Conservation (phyloP, 2,113 vertebrate genomes). For the Setophaga kirtlandii region DNA sequence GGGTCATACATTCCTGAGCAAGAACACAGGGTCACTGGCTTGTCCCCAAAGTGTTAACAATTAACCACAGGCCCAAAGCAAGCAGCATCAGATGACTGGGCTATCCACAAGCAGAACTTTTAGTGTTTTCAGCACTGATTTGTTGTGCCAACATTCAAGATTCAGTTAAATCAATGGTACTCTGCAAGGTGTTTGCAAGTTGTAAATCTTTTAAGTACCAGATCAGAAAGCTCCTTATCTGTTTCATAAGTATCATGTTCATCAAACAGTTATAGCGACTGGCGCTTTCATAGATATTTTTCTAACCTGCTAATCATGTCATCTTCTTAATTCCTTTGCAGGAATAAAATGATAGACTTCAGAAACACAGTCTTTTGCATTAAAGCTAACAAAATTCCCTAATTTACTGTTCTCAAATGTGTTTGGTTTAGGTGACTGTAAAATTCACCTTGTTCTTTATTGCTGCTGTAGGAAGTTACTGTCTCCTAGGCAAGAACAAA, state of each 20-base stretch:
- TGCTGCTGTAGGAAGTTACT: neutral
- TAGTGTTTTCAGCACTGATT: neutral
- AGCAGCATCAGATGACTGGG: neutral
- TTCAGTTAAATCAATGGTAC: neutral
- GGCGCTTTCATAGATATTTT: neutral
- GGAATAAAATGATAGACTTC: neutral
- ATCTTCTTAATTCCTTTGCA: constrained; percentile 8
- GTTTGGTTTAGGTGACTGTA: neutral
- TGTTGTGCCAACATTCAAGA: neutral
- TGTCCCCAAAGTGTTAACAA: constrained; percentile 30
- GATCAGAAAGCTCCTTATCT: constrained; percentile 34
- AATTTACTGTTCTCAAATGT: neutral
- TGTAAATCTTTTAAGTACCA: neutral
- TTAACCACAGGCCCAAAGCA: neutral
- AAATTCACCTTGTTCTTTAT: neutral
- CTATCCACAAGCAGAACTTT: neutral
- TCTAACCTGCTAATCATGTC: neutral
- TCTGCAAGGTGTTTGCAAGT: neutral
- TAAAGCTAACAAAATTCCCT: neutral
- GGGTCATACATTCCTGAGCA: neutral
- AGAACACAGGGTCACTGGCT: constrained; percentile 7
- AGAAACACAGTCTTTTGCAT: neutral
- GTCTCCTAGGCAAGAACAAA: neutral
- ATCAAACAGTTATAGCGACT: neutral
- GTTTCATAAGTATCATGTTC: neutral